Evolutionary conservation across 2,888 invertebrate genomes (phyloP).

Genomic region (Acrocera orbiculus): DNA sequence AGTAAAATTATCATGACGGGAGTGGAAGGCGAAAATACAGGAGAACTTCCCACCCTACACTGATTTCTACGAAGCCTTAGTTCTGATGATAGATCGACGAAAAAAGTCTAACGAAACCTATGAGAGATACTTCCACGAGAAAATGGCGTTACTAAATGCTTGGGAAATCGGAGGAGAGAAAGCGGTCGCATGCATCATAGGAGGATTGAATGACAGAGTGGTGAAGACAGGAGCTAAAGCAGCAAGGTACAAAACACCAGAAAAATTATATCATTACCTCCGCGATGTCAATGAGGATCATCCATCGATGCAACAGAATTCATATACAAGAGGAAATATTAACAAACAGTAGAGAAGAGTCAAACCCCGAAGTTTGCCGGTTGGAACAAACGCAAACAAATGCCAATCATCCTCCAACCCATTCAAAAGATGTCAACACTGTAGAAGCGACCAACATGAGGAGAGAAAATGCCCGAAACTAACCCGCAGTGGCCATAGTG

Average conservation of each 20-base stretch:
- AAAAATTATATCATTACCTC: no score
- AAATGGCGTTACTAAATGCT: not conserved
- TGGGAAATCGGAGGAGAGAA: slow-evolving; percentile 2
- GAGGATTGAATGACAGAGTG: slow-evolving; percentile 3
- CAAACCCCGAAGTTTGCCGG: no score
- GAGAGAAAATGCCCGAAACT: no score
- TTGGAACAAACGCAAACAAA: no score
- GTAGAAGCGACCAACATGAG: no score
- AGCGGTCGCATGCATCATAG: slow-evolving; percentile 5
- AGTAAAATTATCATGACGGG: slow-evolving; percentile 5
- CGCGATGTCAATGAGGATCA: no score
- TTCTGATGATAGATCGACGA: slow-evolving; percentile 3
- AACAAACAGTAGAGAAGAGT: no score
- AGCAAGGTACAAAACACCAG: slow-evolving; percentile 4
- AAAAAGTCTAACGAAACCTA: slow-evolving; percentile 2
- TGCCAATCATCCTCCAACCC: no score
- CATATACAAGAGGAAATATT: no score
- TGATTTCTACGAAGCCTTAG: slow-evolving; percentile 1
- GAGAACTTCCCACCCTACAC: slow-evolving; percentile 4
- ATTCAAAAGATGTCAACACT: no score
- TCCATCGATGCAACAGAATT: no score
- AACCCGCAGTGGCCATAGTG: no score
- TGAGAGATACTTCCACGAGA: not conserved
- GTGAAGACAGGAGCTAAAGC: slow-evolving; percentile 6
- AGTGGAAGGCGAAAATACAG: slow-evolving; percentile 7